Conservation (phyloP, 2,113 vertebrate genomes). For the Corydoras maculifer region DNA sequence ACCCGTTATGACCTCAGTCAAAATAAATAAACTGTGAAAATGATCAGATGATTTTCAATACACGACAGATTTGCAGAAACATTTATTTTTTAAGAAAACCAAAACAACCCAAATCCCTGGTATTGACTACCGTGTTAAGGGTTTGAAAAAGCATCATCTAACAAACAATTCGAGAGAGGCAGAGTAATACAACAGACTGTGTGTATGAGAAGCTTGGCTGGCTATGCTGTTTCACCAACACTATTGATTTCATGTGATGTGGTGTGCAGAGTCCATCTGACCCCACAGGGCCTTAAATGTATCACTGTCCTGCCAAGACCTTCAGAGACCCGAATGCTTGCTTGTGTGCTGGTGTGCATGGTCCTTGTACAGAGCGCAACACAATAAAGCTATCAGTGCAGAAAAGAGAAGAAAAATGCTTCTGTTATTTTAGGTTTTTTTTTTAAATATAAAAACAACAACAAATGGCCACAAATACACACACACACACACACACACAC, state of each 20-base stretch:
- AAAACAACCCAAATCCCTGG: no score
- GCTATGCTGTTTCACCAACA: conserved; percentile 18
- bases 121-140: no score
- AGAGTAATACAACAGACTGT: neutral
- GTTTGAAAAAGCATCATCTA: no score
- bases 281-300: conserved; percentile 29
- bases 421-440: neutral
- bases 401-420: neutral
- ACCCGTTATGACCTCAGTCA: no score
- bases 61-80: no score
- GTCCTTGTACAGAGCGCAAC: neutral
- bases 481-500: no score
- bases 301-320: conserved; percentile 29
- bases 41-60: no score
- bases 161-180: neutral
- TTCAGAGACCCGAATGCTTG: conserved; percentile 3
- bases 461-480: no score
- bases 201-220: neutral
- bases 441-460: no score
- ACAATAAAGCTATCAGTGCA: neutral
- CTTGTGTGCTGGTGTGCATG: conserved; percentile 13
- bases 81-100: no score
- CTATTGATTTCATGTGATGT: conserved; percentile 46
- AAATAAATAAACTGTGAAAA: no score
- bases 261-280: conserved; percentile 29